phyloP scores from a whole-genome alignment of 2,797 vertebrate genomes.

The Coregonus sp. region DNA sequence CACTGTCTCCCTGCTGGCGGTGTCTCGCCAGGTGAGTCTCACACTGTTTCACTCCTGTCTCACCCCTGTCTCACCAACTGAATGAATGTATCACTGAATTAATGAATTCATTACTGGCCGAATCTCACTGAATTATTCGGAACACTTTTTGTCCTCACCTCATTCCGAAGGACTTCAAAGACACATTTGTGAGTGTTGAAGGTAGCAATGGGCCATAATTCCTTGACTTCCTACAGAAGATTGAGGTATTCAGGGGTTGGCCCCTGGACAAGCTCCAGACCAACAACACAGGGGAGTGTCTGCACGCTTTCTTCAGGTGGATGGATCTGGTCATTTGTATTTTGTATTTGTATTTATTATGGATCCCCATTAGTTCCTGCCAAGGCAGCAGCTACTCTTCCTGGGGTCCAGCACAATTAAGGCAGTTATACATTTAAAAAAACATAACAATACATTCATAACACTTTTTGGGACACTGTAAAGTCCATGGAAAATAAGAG shows the following conservation, averaged over 20 bases:
- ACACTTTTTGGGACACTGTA: no score
- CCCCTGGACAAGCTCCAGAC: constrained; percentile 39
- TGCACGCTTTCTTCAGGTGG: constrained; percentile 24
- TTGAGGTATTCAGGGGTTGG: constrained; percentile 34
- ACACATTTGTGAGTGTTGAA: constrained; percentile 33
- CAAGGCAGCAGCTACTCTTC: no score
- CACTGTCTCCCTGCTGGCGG: constrained; percentile 37
- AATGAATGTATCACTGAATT: not conserved
- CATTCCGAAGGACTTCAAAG: constrained; percentile 32
- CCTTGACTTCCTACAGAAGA: constrained; percentile 29
- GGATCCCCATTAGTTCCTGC: no score
- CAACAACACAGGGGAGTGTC: constrained; percentile 30
- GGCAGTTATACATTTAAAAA: no score
- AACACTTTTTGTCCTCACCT: not conserved
- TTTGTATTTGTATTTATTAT: no score
- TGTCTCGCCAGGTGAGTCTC: constrained; percentile 42
- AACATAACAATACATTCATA: no score
- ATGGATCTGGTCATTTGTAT: not conserved
- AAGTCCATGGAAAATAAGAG: no score
- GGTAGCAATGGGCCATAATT: constrained; percentile 21
- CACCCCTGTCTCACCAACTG: not conserved
- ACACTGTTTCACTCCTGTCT: not conserved
- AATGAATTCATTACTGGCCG: not conserved
- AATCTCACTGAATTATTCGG: no score
- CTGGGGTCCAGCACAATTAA: no score